phyloP scores from a whole-genome alignment of 1,140 invertebrate genomes.

The Orchestia grillus region DNA sequence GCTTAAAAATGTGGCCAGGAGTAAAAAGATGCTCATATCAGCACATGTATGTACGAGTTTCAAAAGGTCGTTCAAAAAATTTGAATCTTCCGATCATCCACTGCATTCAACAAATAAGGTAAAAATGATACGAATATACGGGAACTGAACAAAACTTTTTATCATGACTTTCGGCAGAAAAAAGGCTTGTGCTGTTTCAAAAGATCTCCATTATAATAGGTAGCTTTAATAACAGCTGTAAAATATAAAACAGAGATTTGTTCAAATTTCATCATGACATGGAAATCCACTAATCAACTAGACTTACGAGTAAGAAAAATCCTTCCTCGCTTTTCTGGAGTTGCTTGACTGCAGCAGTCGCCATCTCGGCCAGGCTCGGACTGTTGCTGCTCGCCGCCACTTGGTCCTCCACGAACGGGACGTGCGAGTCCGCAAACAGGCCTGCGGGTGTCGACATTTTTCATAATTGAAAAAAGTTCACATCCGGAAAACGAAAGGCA shows the following conservation, averaged over 20 bases:
- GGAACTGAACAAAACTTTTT: background rate
- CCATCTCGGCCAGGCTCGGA: constrained; percentile 43
- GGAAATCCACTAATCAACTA: background rate
- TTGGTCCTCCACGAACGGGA: constrained; percentile 55
- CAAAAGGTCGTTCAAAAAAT: too few relatives aligned
- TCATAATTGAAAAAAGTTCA: background rate
- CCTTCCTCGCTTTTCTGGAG: constrained; percentile 58
- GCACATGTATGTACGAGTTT: too few relatives aligned
- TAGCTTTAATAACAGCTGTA: background rate
- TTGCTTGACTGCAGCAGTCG: background rate
- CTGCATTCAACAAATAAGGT: too few relatives aligned
- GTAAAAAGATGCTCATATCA: too few relatives aligned
- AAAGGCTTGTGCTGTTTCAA: background rate
- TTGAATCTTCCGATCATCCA: too few relatives aligned
- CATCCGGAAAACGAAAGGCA: background rate
- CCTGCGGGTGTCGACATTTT: background rate
- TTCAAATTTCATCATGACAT: background rate
- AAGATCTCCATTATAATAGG: too few relatives aligned
- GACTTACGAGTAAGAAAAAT: constrained; percentile 62
- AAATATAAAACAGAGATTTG: background rate
- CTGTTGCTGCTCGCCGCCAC: constrained; percentile 37
- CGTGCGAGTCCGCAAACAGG: constrained; percentile 52
- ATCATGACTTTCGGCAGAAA: background rate
- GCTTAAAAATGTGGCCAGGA: too few relatives aligned
- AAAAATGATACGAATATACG: too few relatives aligned